Base-by-base conservation (phyloP, 2,888 invertebrate genomes). In the Linhomoeus sp. region DNA sequence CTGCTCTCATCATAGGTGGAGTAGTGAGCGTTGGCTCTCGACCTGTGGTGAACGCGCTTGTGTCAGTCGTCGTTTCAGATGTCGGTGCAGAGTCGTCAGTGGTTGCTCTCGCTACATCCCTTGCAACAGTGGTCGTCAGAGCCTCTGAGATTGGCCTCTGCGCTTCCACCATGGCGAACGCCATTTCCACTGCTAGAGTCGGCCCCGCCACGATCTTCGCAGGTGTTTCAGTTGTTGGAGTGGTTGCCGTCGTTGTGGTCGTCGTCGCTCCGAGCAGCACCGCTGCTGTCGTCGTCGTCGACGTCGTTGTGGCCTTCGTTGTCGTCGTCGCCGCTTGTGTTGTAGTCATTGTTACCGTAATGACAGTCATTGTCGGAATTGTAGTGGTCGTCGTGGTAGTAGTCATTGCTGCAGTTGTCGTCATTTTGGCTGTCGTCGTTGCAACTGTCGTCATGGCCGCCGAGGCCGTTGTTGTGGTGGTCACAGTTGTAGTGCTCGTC, bases 171-270 rank as follows among this genome's bases (percentile, higher is more conserved):
- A n/a, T n/a, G n/a, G n/a, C n/a, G n/a, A n/a, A n/a, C n/a, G n/a
- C n/a, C n/a, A n/a, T n/a, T n/a, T n/a, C n/a, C n/a, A n/a, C n/a
- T n/a, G n/a, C n/a, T n/a, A n/a, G n/a, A n/a, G n/a, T n/a, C n/a
- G n/a, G n/a, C n/a, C n/a, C n/a, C n/a, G n/a, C n/a, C n/a, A n/a
- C n/a, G n/a, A n/a, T n/a, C n/a, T n/a, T 33, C 15, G 33, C 15
- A 14, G 33, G 9, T 58, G 51, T 33, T 33, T 9, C 15, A 14
- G 33, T 33, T 33, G 33, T 33, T 33, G 33, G 9, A 14, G 33
- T 33, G 9, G 33, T 33, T 33, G 33, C 15, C 15, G 33, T 33
- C 15, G 33, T 33, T 33, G 33, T 33, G 9, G 33, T 33, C 15
- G 33, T 33, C 15, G 33, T 33, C 15, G 33, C 15, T 33, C 12